A percentile compares a stretch with the other conserved stretches of the same genome.
Conservation (phyloP, 2,113 vertebrate species). For the Brachyistius frenatus region DNA sequence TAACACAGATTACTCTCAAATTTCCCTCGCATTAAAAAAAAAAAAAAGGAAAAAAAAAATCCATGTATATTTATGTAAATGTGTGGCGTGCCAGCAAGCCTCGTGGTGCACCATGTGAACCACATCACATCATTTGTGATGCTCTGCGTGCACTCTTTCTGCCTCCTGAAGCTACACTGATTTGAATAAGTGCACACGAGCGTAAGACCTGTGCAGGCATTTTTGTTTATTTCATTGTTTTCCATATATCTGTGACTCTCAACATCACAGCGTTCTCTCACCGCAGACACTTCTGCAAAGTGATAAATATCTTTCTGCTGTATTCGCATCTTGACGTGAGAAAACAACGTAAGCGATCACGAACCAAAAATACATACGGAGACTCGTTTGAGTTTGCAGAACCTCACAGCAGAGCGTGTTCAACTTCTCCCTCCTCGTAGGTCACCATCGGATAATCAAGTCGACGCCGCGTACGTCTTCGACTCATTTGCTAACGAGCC, state of each 20-base stretch:
- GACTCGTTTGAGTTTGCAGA: not conserved
- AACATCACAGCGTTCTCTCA: not conserved
- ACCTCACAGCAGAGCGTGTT: conserved; percentile 4
- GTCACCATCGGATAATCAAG: conserved; percentile 53
- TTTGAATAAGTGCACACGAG: conserved; percentile 22
- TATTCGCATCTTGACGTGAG: not conserved
- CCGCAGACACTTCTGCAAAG: conserved; percentile 7
- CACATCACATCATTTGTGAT: conserved; percentile 7
- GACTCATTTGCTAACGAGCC: conserved; percentile 52
- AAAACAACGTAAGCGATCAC: conserved; percentile 20
- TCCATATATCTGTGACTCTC: conserved; percentile 12
- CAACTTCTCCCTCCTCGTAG: conserved; percentile 45
- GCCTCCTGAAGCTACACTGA: conserved; percentile 9
- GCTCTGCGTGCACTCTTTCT: not conserved
- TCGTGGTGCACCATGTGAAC: conserved; percentile 20
- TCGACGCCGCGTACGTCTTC: conserved; percentile 36
- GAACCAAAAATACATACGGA: conserved; percentile 13
- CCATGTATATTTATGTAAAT: conserved; percentile 32
- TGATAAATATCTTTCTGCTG: conserved; percentile 15
- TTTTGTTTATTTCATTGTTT: conserved; percentile 2
- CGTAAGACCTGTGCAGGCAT: not conserved
- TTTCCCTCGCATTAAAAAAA: not conserved
- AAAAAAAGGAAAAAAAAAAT: not conserved
- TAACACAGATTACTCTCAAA: conserved; percentile 41
- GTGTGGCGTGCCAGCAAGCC: not conserved